Percentiles rank a stretch among this genome's conserved stretches.
These are phyloP conservation scores for Penaeus indicus DNA, from an alignment of 1,140 invertebrate genomes.

Conservation along the genomic window DNA sequence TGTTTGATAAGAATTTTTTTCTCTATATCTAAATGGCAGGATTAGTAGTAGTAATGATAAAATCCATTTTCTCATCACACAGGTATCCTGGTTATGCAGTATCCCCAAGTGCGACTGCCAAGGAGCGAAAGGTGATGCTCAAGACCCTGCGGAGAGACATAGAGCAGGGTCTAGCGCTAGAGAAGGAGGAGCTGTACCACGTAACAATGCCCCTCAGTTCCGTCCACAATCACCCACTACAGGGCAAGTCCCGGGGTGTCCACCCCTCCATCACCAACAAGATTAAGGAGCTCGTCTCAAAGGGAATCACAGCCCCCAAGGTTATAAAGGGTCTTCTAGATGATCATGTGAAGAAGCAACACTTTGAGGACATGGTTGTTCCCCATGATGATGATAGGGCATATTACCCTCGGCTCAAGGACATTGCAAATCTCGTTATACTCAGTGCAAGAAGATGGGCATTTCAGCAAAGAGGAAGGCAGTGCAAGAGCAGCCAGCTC, in stretches of 20 bases:
- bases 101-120: background rate
- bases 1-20: too few relatives aligned
- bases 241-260: constrained; percentile 37
- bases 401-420: constrained; percentile 49
- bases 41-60: too few relatives aligned
- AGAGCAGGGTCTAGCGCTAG: background rate
- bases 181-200: constrained; percentile 52
- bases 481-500: background rate
- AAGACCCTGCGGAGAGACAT: constrained; percentile 44
- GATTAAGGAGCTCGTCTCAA: constrained; percentile 33
- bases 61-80: background rate
- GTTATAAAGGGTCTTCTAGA: constrained; percentile 41
- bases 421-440: constrained; percentile 53
- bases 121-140: constrained; percentile 46
- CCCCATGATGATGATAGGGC: constrained; percentile 51
- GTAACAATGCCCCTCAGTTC: constrained; percentile 39
- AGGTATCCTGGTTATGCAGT: constrained; percentile 57
- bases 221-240: constrained; percentile 45
- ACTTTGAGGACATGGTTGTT: constrained; percentile 29
- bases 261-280: constrained; percentile 40
- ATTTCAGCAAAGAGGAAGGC: constrained; percentile 36
- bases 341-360: constrained; percentile 25
- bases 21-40: too few relatives aligned
- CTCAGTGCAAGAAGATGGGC: constrained; percentile 43
- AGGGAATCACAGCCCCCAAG: constrained; percentile 49